Conservation (phyloP, 1,140 invertebrate species). For the Drosophila pseudoananassae region DNA sequence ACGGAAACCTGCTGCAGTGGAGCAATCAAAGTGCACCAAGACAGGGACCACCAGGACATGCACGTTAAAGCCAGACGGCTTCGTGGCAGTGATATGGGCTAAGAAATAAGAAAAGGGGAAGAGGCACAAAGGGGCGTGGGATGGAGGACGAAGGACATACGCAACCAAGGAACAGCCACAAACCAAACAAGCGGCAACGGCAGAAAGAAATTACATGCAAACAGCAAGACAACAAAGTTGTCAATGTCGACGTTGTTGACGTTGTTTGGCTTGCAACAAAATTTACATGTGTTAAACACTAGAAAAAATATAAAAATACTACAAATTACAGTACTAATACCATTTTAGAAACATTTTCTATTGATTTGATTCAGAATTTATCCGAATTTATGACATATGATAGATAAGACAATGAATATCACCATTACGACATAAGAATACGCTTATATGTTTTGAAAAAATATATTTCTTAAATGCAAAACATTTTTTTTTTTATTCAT, state of each 20-base stretch:
- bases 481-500: not conserved
- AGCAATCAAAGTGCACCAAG: slow-evolving; percentile 64
- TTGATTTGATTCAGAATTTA: no score
- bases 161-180: slow-evolving; percentile 51
- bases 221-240: slow-evolving; percentile 65
- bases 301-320: not conserved
- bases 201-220: slow-evolving; percentile 66
- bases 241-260: slow-evolving; percentile 43
- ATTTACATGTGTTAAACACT: slow-evolving; percentile 18
- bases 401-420: no score
- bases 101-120: not conserved
- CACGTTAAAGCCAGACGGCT: slow-evolving; percentile 52
- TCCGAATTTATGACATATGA: no score
- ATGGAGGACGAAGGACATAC: not conserved
- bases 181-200: slow-evolving; percentile 68
- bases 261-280: slow-evolving; percentile 36
- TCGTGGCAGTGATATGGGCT: not conserved
- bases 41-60: slow-evolving; percentile 48
- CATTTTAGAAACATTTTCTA: not conserved
- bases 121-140: not conserved
- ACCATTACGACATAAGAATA: no score
- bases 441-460: not conserved
- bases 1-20: slow-evolving; percentile 15
- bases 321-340: not conserved
- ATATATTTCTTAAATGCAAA: not conserved